Percentiles rank a stretch among this genome's conserved stretches.
phyloP scores from a whole-genome alignment of 2,888 invertebrate species.

The Scaptomyza cyrtandrae region DNA sequence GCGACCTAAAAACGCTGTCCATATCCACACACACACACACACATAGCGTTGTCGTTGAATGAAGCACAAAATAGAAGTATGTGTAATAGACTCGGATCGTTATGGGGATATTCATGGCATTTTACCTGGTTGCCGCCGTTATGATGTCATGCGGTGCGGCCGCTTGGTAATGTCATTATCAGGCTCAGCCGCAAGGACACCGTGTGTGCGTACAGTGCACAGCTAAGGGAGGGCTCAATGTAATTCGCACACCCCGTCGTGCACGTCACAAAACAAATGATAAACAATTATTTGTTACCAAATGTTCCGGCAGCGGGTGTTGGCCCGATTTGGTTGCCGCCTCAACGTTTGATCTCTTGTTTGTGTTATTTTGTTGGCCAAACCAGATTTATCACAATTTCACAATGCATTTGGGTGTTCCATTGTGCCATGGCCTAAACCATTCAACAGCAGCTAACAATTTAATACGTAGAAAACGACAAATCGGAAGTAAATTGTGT shows the following conservation, averaged over 20 bases:
- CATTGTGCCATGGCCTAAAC: slow-evolving; percentile 60
- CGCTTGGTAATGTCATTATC: slow-evolving; percentile 76
- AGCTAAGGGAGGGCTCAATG: slow-evolving; percentile 11
- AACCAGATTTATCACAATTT: slow-evolving; percentile 64
- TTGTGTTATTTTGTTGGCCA: slow-evolving; percentile 43
- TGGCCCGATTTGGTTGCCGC: slow-evolving; percentile 54
- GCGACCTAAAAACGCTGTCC: slow-evolving; percentile 53
- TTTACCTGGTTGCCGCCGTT: slow-evolving; percentile 53
- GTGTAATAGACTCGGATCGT: slow-evolving; percentile 30
- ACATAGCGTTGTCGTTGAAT: slow-evolving; percentile 39
- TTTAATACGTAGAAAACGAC: slow-evolving; percentile 75
- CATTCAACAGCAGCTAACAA: slow-evolving; percentile 62
- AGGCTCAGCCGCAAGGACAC: slow-evolving; percentile 63
- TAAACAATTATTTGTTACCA: slow-evolving; percentile 77
- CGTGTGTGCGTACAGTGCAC: not conserved
- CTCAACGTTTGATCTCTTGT: slow-evolving; percentile 61
- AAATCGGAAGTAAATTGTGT: slow-evolving; percentile 70
- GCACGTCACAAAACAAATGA: slow-evolving; percentile 80
- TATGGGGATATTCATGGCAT: slow-evolving; percentile 10
- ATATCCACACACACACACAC: slow-evolving; percentile 14
- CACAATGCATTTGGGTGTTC: slow-evolving; percentile 73
- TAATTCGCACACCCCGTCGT: slow-evolving; percentile 64
- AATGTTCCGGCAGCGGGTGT: slow-evolving; percentile 42
- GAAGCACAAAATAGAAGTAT: slow-evolving; percentile 40
- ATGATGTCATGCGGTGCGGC: slow-evolving; percentile 75